Evolutionary conservation across 1,140 invertebrate genomes (phyloP), one percentile per base, ranked within the genome.

Genomic region (Akabosia matsudoensis): DNA sequence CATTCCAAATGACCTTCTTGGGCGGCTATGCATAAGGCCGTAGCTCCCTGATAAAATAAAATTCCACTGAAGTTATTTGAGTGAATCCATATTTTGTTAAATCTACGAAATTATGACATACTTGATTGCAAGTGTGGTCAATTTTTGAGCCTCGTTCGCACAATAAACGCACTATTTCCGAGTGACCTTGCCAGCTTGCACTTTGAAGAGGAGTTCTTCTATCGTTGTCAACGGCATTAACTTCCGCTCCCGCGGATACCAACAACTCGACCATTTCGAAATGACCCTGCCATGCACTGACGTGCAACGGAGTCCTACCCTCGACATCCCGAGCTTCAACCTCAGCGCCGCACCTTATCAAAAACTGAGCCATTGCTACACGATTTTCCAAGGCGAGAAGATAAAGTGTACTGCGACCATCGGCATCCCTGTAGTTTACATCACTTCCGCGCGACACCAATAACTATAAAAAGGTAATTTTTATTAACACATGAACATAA

Each of bases 121-220:
- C 80, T 76, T 81, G 80, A 84, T 95, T 96, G 83, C 96, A 97
- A 10, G 93, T 92, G 83, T 97, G 94, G 86, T 97, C 91, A 18
- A 95, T 92, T 75, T 88, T 86, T 0, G 95, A 87, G 3, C 91
- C 91, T 79, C 90, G 88, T 82, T 92, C 90, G 18, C 96, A 85
- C 13, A 98, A 85, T 45, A 96, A 86, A 71, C 91, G 88, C 54
- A 97, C 94, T 45, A 95, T 93, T 73, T 90, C 88, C 28, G 90
- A 89, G 82, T 97, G 93, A 10, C 96, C 96, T 84, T 97, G 93
- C 95, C 95, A 97, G 70, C 94, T 92, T n/a, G 95, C 95, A 22
- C 93, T 95, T 86, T 97, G 95, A 75, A 97, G 84, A 3, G 96
- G 92, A 0, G 95, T 97, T 52, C 96, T 88, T 70, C 91, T 90